Base-by-base conservation (phyloP, 1,140 invertebrate genomes). In the Bradysia coprophila region DNA sequence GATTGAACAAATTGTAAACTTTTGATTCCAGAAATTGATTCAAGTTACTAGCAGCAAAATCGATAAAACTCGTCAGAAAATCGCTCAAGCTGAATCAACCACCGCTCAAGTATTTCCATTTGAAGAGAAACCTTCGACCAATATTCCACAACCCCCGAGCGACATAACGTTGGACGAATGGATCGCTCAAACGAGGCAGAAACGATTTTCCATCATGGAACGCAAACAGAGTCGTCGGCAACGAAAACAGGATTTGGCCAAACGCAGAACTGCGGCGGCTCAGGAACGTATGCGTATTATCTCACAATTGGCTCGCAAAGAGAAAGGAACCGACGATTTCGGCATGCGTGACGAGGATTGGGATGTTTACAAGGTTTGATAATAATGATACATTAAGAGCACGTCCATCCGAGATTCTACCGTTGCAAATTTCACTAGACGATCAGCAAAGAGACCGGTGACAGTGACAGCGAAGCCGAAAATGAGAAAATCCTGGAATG, bases 301-400 rank as follows among this genome's bases (percentile, higher is more conserved):
- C 43, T 90, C 84, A 39, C 81, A 89, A 46, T 67, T 93, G 16
- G 88, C 88, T 18, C 69, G 73, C 33, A 82, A 78, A 53, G 73
- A 83, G 49, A 89, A 88, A 57, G 83, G 85, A 42, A 81, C 86
- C 43, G 87, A 92, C 55, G 88, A 87, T 56, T 95, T 95, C 68
- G 90, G 90, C 21, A 77, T 82, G 63, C 73, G 85, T 49, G 89
- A 94, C 61, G 85, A 89, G 57, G 89, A 95, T 57, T 95, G 90
- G 90, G 86, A 93, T 63, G 87, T 93, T 2, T 95, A 95, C 55
- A 93, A 93, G 67, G 80, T n/a, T n/a, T n/a, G n/a, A n/a, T n/a
- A n/a, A n/a, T n/a, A n/a, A n/a, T n/a, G n/a, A n/a, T n/a, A n/a
- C n/a, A n/a, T n/a, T n/a, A n/a, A n/a, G n/a, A n/a, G n/a, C n/a